Conservation (phyloP, 2,797 vertebrate species). For the Acipenser ruthenus region DNA sequence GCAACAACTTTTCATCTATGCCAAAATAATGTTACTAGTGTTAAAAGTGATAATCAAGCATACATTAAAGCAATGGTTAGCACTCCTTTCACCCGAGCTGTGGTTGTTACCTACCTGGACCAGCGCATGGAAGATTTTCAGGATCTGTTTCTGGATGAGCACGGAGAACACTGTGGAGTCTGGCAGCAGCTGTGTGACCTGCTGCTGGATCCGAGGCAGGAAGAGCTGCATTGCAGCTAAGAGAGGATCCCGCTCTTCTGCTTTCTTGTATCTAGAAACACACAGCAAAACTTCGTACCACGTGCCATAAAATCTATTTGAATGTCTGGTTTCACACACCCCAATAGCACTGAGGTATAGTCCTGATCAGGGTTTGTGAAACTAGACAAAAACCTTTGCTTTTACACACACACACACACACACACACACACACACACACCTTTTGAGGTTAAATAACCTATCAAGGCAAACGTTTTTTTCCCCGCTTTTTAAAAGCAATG, state of each 20-base stretch:
- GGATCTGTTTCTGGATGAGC: conserved; percentile 92
- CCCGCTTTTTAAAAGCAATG: no score
- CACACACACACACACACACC: not conserved
- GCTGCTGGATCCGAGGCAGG: conserved; percentile 84
- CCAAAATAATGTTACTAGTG: no score
- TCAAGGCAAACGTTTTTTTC: no score
- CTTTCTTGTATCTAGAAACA: conserved; percentile 80
- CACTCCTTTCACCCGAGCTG: not conserved
- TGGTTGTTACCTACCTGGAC: conserved; percentile 72
- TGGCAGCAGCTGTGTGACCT: conserved; percentile 76
- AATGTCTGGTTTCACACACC: no score
- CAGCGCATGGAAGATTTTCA: conserved; percentile 96
- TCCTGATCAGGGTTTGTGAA: no score
- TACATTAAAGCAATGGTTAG: no score
- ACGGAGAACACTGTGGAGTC: conserved; percentile 86
- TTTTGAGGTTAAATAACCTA: no score
- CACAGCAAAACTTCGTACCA: not conserved
- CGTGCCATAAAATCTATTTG: no score
- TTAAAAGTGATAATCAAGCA: no score
- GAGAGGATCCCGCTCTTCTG: conserved; percentile 84
- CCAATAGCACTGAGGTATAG: no score
- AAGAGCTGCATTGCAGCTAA: conserved; percentile 94
- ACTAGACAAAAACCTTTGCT: conserved; percentile 1
- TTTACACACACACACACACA: not conserved
- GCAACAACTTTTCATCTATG: no score